Evolutionary conservation across 2,797 vertebrate species (phyloP).

Genomic region (Premnoplex brunnescens): DNA sequence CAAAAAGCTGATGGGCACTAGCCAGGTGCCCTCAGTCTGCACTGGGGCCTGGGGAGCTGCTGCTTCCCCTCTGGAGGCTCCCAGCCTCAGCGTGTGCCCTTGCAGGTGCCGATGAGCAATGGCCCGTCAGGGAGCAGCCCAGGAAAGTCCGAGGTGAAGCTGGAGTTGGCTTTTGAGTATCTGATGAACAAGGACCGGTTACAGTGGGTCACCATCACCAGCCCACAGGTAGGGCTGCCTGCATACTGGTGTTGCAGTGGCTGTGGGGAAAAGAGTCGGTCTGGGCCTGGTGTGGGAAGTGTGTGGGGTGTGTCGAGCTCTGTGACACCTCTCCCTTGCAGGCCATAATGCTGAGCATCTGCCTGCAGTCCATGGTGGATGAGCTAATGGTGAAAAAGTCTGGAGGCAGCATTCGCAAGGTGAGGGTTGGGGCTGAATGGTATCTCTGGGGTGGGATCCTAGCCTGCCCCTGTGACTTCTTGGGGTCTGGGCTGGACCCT

Average conservation of each 20-base stretch:
- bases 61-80: neutral
- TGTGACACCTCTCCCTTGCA: neutral
- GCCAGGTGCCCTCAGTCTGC: neutral
- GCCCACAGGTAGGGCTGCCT: slow-evolving; percentile 86
- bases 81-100: neutral
- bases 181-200: slow-evolving; percentile 98
- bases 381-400: slow-evolving; percentile 99
- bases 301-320: neutral
- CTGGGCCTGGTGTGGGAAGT: accelerated
- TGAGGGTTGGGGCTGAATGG: slow-evolving; percentile 28
- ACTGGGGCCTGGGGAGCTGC: neutral
- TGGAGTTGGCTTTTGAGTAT: slow-evolving; percentile 97
- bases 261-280: neutral
- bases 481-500: neutral
- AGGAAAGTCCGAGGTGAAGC: slow-evolving; percentile 88
- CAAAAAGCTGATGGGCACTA: neutral
- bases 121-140: slow-evolving; percentile 85
- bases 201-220: slow-evolving; percentile 99
- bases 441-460: neutral
- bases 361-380: slow-evolving; percentile 98
- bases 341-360: slow-evolving; percentile 99
- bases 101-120: slow-evolving; percentile 87
- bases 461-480: neutral
- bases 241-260: accelerated
- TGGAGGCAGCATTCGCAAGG: slow-evolving; percentile 97